A percentile compares a stretch with the other conserved stretches of the same genome.
phyloP scores from a whole-genome alignment of 2,113 vertebrate genomes.

The Budorcas taxicolor region DNA sequence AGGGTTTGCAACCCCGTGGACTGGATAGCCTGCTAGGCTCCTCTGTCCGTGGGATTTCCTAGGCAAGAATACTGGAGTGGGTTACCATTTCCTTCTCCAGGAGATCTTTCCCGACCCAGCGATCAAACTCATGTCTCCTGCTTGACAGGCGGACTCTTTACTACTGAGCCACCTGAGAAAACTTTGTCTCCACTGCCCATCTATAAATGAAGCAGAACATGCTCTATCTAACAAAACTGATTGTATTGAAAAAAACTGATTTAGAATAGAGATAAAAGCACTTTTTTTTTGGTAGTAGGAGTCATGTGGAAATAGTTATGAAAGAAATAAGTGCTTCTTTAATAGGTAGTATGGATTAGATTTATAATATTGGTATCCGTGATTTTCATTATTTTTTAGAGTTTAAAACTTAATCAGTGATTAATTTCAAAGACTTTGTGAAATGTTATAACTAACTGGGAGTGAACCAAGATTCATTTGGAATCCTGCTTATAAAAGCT shows the following conservation, averaged over 20 bases:
- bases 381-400: not conserved
- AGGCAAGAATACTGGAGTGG: not conserved
- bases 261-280: not conserved
- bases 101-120: not conserved
- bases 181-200: not conserved
- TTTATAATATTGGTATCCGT: not conserved
- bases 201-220: not conserved
- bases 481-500: not conserved
- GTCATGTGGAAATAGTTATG: not conserved
- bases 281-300: not conserved
- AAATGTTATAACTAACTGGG: not conserved
- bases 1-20: rapidly evolving
- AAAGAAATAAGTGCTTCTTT: not conserved
- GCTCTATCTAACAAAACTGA: not conserved
- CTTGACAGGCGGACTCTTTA: not conserved
- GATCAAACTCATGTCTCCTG: not conserved
- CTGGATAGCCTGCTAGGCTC: not conserved
- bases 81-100: not conserved
- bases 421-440: not conserved
- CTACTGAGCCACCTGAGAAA: not conserved
- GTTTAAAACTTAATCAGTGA: not conserved
- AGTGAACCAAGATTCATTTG: not conserved
- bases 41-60: not conserved
- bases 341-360: not conserved
- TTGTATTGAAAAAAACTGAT: not conserved